Evolutionary conservation across 2,797 vertebrate genomes (phyloP), one percentile per base, ranked within the genome.

Genomic region (Rhinoraja longicauda): DNA sequence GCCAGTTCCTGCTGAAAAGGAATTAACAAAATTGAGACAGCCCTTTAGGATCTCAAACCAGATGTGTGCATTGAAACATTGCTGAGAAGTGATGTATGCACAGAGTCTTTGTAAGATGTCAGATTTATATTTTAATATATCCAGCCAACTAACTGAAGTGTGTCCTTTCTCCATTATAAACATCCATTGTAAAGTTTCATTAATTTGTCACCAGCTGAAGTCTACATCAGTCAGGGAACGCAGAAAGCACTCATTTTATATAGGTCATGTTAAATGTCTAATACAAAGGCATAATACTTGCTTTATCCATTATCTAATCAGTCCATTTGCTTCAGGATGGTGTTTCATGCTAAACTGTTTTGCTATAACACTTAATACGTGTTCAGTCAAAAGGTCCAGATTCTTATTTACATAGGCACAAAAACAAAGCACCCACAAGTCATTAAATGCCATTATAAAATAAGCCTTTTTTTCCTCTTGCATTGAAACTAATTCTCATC

Each of bases 11-110:
- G 90, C 70, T 92, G 67, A 92, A 92, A 92, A 75, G 90, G 90
- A 92, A 92, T 92, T 92, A 92, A 39, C 90, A 75, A 70, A 92
- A 70, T 24, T 92, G 70, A 53, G 70, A 17, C 9, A 75, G 12
- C 67, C 70, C 36, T 53, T 92, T 39, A 29, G 36, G 90, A 92
- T 92, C 70, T 75, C 12, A 75, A 92, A 92, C 72, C 67, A 92
- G 90, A 92, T 92, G 90, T 92, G 90, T 73, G 90, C 39, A n/a
- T 57, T 88, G 84, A 32, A 62, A 53, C 90, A 92, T 92, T 92
- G 45, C 70, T 92, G 39, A 92, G 70, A 57, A 92, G 70, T 92
- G 90, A 92, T 72, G 72, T 75, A 29, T 75, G 36, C 67, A 92
- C 90, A 29, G 45, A 29, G 13, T 53, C 36, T 73, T 45, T 29